phyloP scores from a whole-genome alignment of 2,888 invertebrate genomes.

The Drosophila neotestacea region DNA sequence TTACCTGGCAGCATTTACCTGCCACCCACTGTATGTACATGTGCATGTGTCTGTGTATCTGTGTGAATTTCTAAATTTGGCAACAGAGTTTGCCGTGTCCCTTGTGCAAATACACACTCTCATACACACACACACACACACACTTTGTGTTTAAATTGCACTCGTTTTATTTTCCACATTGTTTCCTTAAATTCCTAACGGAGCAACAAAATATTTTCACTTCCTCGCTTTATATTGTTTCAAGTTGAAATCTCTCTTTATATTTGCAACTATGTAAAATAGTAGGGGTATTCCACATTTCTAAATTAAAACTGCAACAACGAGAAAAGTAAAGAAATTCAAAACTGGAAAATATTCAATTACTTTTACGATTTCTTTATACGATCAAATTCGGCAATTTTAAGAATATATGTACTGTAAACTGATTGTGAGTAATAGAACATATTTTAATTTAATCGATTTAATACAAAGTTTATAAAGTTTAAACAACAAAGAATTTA shows the following conservation, averaged over 20 bases:
- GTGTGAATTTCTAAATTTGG: slow-evolving; percentile 34
- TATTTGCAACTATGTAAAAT: neutral
- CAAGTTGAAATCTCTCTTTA: neutral
- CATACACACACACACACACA: slow-evolving; percentile 3
- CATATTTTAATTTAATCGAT: too few relatives aligned
- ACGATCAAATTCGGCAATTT: too few relatives aligned
- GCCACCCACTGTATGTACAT: neutral
- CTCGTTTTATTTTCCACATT: slow-evolving; percentile 6
- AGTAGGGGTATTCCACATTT: neutral
- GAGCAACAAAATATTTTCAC: neutral
- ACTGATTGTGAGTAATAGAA: too few relatives aligned
- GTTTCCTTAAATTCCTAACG: slow-evolving; percentile 8
- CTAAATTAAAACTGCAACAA: too few relatives aligned
- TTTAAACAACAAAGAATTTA: too few relatives aligned
- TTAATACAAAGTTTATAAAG: too few relatives aligned
- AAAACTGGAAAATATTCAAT: too few relatives aligned
- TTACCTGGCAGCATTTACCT: slow-evolving; percentile 27
- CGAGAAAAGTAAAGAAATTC: too few relatives aligned
- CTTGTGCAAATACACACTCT: neutral
- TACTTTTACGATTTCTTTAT: too few relatives aligned
- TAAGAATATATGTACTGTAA: too few relatives aligned
- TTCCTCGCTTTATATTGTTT: neutral
- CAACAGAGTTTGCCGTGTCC: slow-evolving; percentile 21
- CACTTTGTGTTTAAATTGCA: slow-evolving; percentile 21
- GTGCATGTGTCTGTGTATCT: slow-evolving; percentile 3